Conservation (phyloP, 2,888 invertebrate species). For the Globia sparganii region DNA sequence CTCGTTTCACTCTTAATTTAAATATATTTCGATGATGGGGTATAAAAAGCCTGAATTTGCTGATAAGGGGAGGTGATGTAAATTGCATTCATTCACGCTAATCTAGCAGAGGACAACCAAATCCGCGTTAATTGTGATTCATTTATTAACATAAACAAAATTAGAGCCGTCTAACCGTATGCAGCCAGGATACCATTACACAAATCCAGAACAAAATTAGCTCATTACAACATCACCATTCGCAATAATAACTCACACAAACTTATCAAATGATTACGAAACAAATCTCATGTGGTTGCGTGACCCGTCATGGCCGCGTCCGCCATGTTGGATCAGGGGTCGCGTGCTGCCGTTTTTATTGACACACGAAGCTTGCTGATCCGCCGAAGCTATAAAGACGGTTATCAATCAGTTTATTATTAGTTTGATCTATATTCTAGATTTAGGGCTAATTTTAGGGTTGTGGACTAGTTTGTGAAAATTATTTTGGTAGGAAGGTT, state of each 20-base stretch:
- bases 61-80: conserved; percentile 45
- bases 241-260: conserved; percentile 41
- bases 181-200: too few species aligned
- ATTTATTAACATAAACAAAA: conserved; percentile 7
- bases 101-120: neutral
- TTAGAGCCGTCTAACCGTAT: too few species aligned
- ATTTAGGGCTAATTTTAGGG: conserved; percentile 40
- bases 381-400: conserved; percentile 50
- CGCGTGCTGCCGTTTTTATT: conserved; percentile 64
- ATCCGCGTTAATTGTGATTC: conserved; percentile 26
- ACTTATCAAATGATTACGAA: conserved; percentile 61
- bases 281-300: conserved; percentile 58
- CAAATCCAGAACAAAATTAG: conserved; percentile 20
- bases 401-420: conserved; percentile 66
- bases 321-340: conserved; percentile 49
- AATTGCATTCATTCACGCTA: conserved; percentile 36
- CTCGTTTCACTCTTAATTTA: conserved; percentile 57
- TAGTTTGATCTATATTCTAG: conserved; percentile 48
- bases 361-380: conserved; percentile 53
- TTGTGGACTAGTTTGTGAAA: neutral
- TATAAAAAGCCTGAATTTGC: conserved; percentile 35
- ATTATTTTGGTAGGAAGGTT: neutral
- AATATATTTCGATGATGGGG: conserved; percentile 53
- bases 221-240: conserved; percentile 43
- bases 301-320: conserved; percentile 47